A percentile compares a stretch with the other conserved stretches of the same genome.
Evolutionary conservation across 2,113 vertebrate species (phyloP).

Genomic region (Ceyx margarethae): DNA sequence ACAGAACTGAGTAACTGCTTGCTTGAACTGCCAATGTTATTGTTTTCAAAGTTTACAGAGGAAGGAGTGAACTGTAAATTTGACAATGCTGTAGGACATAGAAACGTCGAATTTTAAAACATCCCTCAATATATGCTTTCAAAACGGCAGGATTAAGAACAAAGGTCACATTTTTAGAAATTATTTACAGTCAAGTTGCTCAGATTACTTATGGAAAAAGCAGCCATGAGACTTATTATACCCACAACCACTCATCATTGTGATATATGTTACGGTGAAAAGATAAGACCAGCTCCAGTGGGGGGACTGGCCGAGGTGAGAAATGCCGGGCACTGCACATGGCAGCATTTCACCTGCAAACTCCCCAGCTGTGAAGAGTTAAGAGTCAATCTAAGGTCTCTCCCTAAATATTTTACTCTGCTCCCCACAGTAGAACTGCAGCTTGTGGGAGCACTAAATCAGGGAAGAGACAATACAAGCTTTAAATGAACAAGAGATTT

Average conservation of each 20-base stretch:
- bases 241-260: not conserved
- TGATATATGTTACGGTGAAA: not conserved
- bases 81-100: not conserved
- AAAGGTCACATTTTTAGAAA: slow-evolving; percentile 25
- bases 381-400: not conserved
- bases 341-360: not conserved
- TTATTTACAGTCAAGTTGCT: slow-evolving; percentile 29
- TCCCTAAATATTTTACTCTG: not conserved
- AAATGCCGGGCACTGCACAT: not conserved
- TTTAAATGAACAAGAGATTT: slow-evolving; percentile 22
- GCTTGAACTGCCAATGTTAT: slow-evolving; percentile 39
- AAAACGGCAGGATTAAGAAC: slow-evolving; percentile 17
- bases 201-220: slow-evolving; percentile 3
- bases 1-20: slow-evolving; percentile 48
- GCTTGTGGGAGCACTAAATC: not conserved
- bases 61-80: slow-evolving; percentile 26
- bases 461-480: not conserved
- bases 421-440: not conserved
- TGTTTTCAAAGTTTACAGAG: slow-evolving; percentile 44
- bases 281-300: not conserved
- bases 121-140: slow-evolving; percentile 5
- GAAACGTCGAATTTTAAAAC: not conserved
- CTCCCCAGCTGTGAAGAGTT: not conserved
- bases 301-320: not conserved
- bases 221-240: not conserved